Evolutionary conservation across 2,113 vertebrate genomes (phyloP), one percentile per base, ranked within the genome.

Genomic region (Atractosteus spatula): DNA sequence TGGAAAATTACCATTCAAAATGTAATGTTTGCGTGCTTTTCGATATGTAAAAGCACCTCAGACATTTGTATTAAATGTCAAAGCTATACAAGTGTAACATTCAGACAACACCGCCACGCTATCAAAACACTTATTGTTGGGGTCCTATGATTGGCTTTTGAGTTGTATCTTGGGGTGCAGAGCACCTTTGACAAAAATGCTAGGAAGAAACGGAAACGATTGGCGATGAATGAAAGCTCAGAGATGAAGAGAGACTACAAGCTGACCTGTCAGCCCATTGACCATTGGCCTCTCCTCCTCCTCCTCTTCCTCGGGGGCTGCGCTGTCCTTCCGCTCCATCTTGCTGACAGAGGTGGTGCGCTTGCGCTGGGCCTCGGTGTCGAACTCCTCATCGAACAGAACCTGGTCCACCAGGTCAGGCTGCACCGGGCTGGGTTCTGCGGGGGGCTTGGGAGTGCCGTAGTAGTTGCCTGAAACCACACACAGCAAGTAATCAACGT

Each of bases 331-430:
- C 73, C 96, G 86, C 55, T 99, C 95, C 96, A 99, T 99, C 84
- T 98, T 98, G 84, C 97, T 99, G 90, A 99, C 97, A 0, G 97
- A 99, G 0, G 97, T 97, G 8, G 97, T 98, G 83, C 97, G 93
- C 77, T 98, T 98, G 64, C 97, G 89, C 81, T 98, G 97, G 0
- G 94, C 94, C 82, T 99, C 97, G 0, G 91, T 89, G 81, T 97
- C 97, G 82, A 97, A 99, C 69, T 97, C 96, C 85, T 96, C 95
- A 67, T 99, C 97, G 72, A 99, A 98, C 77, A 99, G 91, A 71
- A 98, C 96, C 79, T 98, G 96, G 87, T 99, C 97, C 78, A 99
- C 96, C 2, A 96, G 86, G 80, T 99, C 97, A 0, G 96, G 93
- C 84, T 99, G 97, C 72, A 98, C 96, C 3, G 96, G 94, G 78